Evolutionary conservation across 1,140 invertebrate genomes (phyloP).

Genomic region (Camponotus floridanus): DNA sequence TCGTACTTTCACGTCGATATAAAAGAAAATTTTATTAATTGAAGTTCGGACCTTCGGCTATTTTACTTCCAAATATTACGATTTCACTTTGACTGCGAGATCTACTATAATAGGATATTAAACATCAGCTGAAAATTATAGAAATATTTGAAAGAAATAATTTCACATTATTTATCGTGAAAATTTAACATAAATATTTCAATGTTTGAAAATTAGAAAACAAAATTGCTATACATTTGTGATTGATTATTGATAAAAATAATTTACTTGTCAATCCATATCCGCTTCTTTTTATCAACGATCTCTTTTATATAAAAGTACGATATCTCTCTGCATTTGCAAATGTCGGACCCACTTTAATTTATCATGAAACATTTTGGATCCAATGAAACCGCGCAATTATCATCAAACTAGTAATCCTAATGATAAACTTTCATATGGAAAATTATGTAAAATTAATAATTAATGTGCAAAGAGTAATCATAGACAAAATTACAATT

Average conservation of each 20-base stretch:
- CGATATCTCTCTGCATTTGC: neutral
- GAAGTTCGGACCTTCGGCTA: neutral
- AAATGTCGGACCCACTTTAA: slow-evolving; percentile 10
- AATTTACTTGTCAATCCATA: neutral
- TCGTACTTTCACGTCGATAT: neutral
- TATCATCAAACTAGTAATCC: neutral
- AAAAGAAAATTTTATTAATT: neutral
- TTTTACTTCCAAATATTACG: neutral
- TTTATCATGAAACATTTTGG: slow-evolving; percentile 51
- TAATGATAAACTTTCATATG: slow-evolving; percentile 26
- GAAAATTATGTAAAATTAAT: slow-evolving; percentile 6
- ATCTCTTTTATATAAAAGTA: neutral
- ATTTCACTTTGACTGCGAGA: slow-evolving; percentile 16
- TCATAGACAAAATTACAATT: neutral
- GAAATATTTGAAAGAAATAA: neutral
- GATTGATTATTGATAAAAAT: neutral
- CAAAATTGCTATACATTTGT: neutral
- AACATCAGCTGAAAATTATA: slow-evolving; percentile 12
- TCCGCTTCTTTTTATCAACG: neutral
- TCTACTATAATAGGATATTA: slow-evolving; percentile 42
- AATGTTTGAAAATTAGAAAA: neutral
- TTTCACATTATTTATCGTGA: neutral
- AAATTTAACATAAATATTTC: slow-evolving; percentile 6
- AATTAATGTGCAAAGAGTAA: slow-evolving; percentile 28
- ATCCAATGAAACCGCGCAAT: slow-evolving; percentile 42